Conservation (phyloP, 2,888 invertebrate species). For the Notocelia uddmanniana region DNA sequence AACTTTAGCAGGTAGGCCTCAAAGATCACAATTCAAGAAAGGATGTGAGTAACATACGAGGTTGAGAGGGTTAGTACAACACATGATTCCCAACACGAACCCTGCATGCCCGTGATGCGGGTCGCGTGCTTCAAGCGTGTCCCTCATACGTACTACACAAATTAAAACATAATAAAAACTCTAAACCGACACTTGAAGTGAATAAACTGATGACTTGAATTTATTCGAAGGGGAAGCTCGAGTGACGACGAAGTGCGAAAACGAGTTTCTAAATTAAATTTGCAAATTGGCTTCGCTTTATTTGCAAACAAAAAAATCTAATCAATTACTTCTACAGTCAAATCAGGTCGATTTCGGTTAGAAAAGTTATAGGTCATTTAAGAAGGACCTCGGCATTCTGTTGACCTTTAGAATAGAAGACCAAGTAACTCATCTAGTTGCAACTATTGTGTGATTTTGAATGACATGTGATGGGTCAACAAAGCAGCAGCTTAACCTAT, state of each 20-base stretch:
- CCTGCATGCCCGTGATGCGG: conserved; percentile 64
- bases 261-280: conserved; percentile 16
- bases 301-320: conserved; percentile 67
- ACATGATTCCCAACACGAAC: conserved; percentile 43
- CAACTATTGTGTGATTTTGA: conserved; percentile 14
- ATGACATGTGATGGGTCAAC: conserved; percentile 11
- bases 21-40: background rate
- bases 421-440: conserved; percentile 3
- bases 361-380: conserved; percentile 29
- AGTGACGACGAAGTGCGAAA: conserved; percentile 70
- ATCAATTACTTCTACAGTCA: conserved; percentile 8
- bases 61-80: background rate
- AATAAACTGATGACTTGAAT: conserved; percentile 63
- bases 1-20: background rate
- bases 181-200: conserved; percentile 68
- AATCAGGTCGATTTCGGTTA: conserved; percentile 21
- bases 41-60: background rate
- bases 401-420: conserved; percentile 37
- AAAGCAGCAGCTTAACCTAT: background rate
- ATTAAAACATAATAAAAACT: conserved; percentile 74
- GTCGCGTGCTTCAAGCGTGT: conserved; percentile 81
- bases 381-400: conserved; percentile 28
- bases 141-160: conserved; percentile 79
- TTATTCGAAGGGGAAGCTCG: conserved; percentile 63
- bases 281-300: conserved; percentile 20